Percentiles rank a stretch among this genome's conserved stretches.
These are phyloP conservation scores for Zygothrica quintamaculata DNA, from an alignment of 2,888 invertebrate species.

Conservation along the genomic window DNA sequence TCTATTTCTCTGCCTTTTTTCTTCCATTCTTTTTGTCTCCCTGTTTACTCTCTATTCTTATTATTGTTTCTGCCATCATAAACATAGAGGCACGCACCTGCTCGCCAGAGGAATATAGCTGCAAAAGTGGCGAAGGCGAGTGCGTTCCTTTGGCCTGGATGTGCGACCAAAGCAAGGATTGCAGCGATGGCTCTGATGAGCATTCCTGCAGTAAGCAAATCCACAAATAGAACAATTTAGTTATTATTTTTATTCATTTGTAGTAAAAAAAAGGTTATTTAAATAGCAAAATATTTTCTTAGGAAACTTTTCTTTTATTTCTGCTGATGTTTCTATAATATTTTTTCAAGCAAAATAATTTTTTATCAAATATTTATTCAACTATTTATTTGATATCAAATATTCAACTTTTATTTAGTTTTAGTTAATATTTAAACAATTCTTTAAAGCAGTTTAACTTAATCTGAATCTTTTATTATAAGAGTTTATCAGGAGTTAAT, in stretches of 20 bases:
- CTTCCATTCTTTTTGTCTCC: conserved; percentile 34
- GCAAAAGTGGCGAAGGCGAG: conserved; percentile 92
- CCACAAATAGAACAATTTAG: not conserved
- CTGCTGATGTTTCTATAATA: too few species aligned
- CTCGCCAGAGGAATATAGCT: conserved; percentile 94
- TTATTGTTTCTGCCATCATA: conserved; percentile 64
- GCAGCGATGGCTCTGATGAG: conserved; percentile 95
- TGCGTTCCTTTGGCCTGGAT: conserved; percentile 97
- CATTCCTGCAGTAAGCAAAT: conserved; percentile 94
- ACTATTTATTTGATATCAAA: too few species aligned
- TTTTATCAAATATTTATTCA: too few species aligned
- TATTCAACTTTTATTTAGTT: too few species aligned
- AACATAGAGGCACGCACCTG: conserved; percentile 91
- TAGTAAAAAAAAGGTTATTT: conserved; percentile 20
- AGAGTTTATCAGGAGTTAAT: too few species aligned
- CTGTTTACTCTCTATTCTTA: conserved; percentile 59
- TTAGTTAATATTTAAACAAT: too few species aligned
- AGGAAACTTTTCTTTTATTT: not conserved
- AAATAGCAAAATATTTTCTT: not conserved
- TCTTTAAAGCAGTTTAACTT: too few species aligned
- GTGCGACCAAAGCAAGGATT: conserved; percentile 95
- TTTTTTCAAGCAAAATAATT: too few species aligned
- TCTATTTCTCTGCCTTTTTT: conserved; percentile 6
- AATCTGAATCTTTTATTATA: too few species aligned
- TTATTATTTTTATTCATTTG: conserved; percentile 34